Percentiles rank a stretch among this genome's conserved stretches.
Evolutionary conservation across 2,888 invertebrate species (phyloP).

Genomic region (Phania funesta): DNA sequence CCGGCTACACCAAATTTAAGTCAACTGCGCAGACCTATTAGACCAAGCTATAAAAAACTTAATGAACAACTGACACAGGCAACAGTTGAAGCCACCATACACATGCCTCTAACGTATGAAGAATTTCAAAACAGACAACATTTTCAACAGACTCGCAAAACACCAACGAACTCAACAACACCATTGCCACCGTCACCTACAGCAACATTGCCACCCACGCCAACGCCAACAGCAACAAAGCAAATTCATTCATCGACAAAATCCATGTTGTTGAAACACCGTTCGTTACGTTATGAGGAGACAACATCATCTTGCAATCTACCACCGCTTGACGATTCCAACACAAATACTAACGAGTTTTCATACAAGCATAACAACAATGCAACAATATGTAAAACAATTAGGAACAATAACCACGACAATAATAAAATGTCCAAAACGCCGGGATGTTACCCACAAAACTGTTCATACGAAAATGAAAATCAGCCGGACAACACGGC

Average conservation of each 20-base stretch:
- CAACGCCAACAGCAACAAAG: conserved; percentile 3
- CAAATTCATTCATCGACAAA: conserved; percentile 22
- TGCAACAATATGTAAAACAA: conserved; percentile 39
- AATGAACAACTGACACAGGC: conserved; percentile 37
- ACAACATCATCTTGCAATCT: conserved; percentile 15
- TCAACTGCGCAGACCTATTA: conserved; percentile 69
- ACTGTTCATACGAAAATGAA: conserved; percentile 53
- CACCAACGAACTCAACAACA: conserved; percentile 53
- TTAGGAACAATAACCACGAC: conserved; percentile 36
- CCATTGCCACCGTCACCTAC: conserved; percentile 19
- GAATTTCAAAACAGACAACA: conserved; percentile 48
- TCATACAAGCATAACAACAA: conserved; percentile 52
- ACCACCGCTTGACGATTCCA: conserved; percentile 34
- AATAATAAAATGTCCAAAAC: conserved; percentile 43
- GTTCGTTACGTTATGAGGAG: conserved; percentile 52
- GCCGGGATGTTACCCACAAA: conserved; percentile 53
- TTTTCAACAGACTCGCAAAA: conserved; percentile 41
- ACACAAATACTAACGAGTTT: conserved; percentile 38
- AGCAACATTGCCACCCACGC: not conserved
- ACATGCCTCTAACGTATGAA: conserved; percentile 66
- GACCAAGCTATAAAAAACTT: conserved; percentile 70
- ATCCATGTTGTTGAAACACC: conserved; percentile 62
- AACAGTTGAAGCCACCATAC: conserved; percentile 28
- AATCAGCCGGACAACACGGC: conserved; percentile 28
- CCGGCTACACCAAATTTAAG: conserved; percentile 73